Evolutionary conservation across 2,113 vertebrate genomes (phyloP).

Genomic region (Neogobius melanostomus): DNA sequence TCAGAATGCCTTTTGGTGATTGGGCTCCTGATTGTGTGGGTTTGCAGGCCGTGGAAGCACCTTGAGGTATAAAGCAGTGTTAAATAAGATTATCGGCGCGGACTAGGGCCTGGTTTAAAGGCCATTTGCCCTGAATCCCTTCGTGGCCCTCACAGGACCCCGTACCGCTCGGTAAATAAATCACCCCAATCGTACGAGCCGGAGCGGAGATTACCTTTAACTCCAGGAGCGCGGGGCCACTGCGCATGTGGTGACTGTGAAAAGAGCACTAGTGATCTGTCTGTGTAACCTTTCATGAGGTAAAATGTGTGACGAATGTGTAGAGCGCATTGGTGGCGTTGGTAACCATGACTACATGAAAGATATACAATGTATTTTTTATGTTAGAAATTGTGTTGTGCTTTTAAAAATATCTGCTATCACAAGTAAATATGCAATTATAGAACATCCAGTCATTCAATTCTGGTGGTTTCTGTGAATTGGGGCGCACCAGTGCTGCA

Average conservation of each 20-base stretch:
- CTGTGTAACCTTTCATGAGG: not conserved
- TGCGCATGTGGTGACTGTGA: constrained; percentile 27
- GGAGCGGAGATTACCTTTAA: constrained; percentile 70
- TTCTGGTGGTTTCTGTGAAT: too few species aligned
- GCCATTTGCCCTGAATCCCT: constrained; percentile 69
- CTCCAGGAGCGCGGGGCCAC: constrained; percentile 43
- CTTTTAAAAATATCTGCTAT: too few species aligned
- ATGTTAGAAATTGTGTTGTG: too few species aligned
- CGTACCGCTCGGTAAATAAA: constrained; percentile 72
- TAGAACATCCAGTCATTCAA: too few species aligned
- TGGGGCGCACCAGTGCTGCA: too few species aligned
- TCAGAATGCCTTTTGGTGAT: constrained; percentile 7
- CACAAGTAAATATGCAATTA: too few species aligned
- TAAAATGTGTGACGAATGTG: too few species aligned
- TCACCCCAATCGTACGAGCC: constrained; percentile 55
- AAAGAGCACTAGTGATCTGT: not conserved
- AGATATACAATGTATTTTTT: too few species aligned
- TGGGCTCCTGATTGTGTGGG: constrained; percentile 24
- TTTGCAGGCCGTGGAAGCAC: constrained; percentile 25
- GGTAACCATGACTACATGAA: not conserved
- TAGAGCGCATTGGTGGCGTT: not conserved
- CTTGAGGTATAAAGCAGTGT: constrained; percentile 40
- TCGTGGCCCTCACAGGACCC: constrained; percentile 49
- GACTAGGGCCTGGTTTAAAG: constrained; percentile 58
- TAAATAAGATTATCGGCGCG: constrained; percentile 71